phyloP scores from a whole-genome alignment of 2,888 invertebrate species.

The Drosophila dives region DNA sequence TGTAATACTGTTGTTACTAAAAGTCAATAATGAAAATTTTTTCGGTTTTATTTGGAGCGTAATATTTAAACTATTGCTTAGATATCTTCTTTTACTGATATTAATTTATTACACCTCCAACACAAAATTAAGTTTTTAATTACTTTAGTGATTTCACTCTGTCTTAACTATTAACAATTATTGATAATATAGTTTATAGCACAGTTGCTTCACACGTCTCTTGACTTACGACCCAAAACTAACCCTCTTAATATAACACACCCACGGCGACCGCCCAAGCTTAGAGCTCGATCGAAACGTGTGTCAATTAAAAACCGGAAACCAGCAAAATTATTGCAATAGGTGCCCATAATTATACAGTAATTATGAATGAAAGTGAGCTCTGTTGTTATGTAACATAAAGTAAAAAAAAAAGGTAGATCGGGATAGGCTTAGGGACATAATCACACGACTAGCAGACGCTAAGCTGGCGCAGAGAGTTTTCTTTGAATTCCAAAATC shows the following conservation, averaged over 20 bases:
- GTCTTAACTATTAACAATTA: slow-evolving; percentile 7
- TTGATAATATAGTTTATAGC: slow-evolving; percentile 1
- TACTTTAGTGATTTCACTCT: neutral
- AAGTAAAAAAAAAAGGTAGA: slow-evolving; percentile 1
- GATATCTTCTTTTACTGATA: neutral
- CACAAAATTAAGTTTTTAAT: neutral
- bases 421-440: slow-evolving; percentile 28
- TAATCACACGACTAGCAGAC: slow-evolving; percentile 64
- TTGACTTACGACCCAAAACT: slow-evolving; percentile 43
- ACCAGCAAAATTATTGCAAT: slow-evolving; percentile 76
- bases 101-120: neutral
- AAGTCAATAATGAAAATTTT: neutral
- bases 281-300: slow-evolving; percentile 34
- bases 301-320: slow-evolving; percentile 78
- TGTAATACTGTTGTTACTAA: neutral
- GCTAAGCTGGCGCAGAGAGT: slow-evolving; percentile 40
- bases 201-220: slow-evolving; percentile 50
- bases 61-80: neutral
- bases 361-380: slow-evolving; percentile 51
- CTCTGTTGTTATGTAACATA: slow-evolving; percentile 20
- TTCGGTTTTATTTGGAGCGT: neutral
- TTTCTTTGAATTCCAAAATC: slow-evolving; percentile 50
- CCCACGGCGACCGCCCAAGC: slow-evolving; percentile 68
- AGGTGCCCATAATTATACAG: slow-evolving; percentile 71
- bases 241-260: slow-evolving; percentile 62